Conservation (phyloP, 2,113 vertebrate genomes). For the Thymallus thymallus region DNA sequence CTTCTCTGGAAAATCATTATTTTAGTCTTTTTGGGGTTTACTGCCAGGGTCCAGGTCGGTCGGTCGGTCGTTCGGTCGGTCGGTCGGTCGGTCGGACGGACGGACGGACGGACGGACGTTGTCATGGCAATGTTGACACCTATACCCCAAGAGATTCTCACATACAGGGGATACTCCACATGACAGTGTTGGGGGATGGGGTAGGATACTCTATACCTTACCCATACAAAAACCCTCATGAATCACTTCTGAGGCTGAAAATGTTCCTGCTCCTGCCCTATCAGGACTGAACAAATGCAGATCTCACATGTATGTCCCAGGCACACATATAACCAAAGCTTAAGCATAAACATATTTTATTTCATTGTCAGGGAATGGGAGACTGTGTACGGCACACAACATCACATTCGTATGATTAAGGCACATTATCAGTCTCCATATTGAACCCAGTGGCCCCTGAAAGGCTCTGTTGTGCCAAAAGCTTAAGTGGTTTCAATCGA, state of each 20-base stretch:
- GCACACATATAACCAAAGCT: slow-evolving; percentile 27
- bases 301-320: slow-evolving; percentile 7
- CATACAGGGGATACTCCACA: slow-evolving; percentile 7
- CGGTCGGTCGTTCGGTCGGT: too few species aligned
- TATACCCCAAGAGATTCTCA: slow-evolving; percentile 37
- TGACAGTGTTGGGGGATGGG: slow-evolving; percentile 50
- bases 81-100: too few species aligned
- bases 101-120: too few species aligned
- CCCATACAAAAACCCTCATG: slow-evolving; percentile 49
- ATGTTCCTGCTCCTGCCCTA: background rate
- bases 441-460: background rate
- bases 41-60: too few species aligned
- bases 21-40: too few species aligned
- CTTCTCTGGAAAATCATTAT: too few species aligned
- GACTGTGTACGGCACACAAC: background rate
- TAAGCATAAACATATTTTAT: background rate
- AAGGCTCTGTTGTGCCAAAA: background rate
- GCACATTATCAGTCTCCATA: background rate
- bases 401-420: background rate
- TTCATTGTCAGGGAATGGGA: background rate
- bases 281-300: too few species aligned
- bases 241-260: slow-evolving; percentile 3
- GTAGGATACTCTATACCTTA: slow-evolving; percentile 60
- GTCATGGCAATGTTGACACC: too few species aligned
- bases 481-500: background rate